These are phyloP conservation scores for Ptilodon capucinus DNA, from an alignment of 2,888 invertebrate genomes.

Conservation along the genomic window DNA sequence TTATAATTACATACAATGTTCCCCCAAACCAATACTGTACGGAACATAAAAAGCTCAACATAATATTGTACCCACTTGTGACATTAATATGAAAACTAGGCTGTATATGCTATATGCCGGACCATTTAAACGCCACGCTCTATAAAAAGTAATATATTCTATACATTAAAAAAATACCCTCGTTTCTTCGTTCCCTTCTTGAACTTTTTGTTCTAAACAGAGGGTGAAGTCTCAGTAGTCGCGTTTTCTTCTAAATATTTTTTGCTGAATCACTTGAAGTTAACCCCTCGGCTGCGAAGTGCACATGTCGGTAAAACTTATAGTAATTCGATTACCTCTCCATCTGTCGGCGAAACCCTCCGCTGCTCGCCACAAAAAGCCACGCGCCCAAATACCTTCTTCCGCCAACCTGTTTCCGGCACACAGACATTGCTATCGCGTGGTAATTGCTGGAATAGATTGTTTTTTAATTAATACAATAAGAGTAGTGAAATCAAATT, in stretches of 20 bases:
- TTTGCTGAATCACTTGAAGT: constrained; percentile 43
- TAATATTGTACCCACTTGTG: too few species aligned
- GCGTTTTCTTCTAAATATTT: constrained; percentile 18
- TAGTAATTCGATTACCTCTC: constrained; percentile 56
- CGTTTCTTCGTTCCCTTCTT: too few species aligned
- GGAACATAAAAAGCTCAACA: too few species aligned
- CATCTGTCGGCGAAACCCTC: constrained; percentile 65
- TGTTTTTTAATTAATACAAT: neutral
- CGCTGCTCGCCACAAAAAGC: constrained; percentile 55
- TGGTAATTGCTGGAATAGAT: constrained; percentile 31
- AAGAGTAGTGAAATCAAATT: neutral
- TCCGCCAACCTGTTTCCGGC: constrained; percentile 73
- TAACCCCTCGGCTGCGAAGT: constrained; percentile 35
- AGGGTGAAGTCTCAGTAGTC: constrained; percentile 19
- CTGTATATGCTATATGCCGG: too few species aligned
- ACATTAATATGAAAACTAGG: too few species aligned
- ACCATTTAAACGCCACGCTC: too few species aligned
- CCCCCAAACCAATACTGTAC: too few species aligned
- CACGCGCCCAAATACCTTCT: constrained; percentile 57
- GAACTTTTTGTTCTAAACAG: neutral
- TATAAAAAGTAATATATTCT: too few species aligned
- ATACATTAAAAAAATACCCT: too few species aligned
- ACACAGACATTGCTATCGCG: constrained; percentile 31
- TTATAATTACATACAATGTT: too few species aligned
- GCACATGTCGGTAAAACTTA: constrained; percentile 31